Percentiles rank a stretch among this genome's conserved stretches.
phyloP scores from a whole-genome alignment of 2,797 vertebrate species.

The Atherinosoma microstoma region DNA sequence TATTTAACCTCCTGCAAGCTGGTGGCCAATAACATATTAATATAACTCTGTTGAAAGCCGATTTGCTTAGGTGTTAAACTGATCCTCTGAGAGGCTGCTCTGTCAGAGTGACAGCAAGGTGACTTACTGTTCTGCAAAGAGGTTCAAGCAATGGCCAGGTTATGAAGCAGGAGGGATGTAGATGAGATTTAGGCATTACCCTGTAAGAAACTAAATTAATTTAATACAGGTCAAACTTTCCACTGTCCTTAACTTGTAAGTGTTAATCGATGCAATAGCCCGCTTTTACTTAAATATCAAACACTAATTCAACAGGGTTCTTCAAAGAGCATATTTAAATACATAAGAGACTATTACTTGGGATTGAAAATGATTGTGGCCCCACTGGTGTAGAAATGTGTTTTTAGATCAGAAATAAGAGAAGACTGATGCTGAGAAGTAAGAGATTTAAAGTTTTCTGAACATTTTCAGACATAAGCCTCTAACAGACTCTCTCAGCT shows the following conservation, averaged over 20 bases:
- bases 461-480: conserved; percentile 53
- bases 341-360: conserved; percentile 27
- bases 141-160: not conserved
- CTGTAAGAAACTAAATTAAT: not conserved
- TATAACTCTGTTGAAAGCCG: conserved; percentile 71
- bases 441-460: conserved; percentile 56
- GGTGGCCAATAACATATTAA: conserved; percentile 72
- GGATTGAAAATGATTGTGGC: conserved; percentile 33
- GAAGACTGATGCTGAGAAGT: conserved; percentile 33
- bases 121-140: conserved; percentile 36
- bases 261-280: conserved; percentile 21
- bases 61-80: conserved; percentile 74
- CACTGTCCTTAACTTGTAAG: conserved; percentile 17
- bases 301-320: conserved; percentile 32
- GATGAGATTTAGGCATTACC: not conserved
- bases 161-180: not conserved
- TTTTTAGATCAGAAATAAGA: conserved; percentile 50
- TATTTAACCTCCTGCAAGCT: conserved; percentile 69
- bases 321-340: conserved; percentile 68
- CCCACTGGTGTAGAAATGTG: conserved; percentile 43
- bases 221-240: not conserved
- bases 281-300: conserved; percentile 42
- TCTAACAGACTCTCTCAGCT: conserved; percentile 56
- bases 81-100: conserved; percentile 58
- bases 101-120: conserved; percentile 54